A percentile compares a stretch with the other conserved stretches of the same genome.
phyloP scores from a whole-genome alignment of 2,888 invertebrate genomes.

The Amphipyra tragopoginis region DNA sequence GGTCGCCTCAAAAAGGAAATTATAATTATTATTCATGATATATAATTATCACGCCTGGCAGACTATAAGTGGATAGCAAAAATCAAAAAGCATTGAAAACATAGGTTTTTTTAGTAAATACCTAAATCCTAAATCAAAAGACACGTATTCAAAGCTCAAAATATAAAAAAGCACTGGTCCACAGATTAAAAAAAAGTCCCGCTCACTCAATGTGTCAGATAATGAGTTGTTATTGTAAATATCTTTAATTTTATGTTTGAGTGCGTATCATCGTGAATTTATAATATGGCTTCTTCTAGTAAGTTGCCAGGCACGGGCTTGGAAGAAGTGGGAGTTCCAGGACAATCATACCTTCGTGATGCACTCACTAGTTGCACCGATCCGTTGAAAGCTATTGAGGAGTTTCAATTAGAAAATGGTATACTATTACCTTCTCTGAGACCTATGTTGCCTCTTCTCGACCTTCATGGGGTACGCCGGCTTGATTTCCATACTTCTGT shows the following conservation, averaged over 20 bases:
- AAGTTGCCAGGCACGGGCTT: constrained; percentile 91
- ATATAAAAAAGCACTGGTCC: too few species aligned
- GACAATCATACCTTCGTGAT: constrained; percentile 95
- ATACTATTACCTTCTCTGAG: constrained; percentile 97
- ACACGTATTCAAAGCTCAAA: too few species aligned
- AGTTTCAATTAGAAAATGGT: constrained; percentile 98
- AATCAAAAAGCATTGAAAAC: too few species aligned
- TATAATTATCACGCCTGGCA: too few species aligned
- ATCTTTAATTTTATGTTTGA: constrained; percentile 12
- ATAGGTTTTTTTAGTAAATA: too few species aligned
- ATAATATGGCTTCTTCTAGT: constrained; percentile 82
- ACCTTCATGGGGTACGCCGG: constrained; percentile 97
- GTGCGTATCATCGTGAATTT: constrained; percentile 15
- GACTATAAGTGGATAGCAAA: too few species aligned
- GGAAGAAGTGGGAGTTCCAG: constrained; percentile 96
- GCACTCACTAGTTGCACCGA: constrained; percentile 98
- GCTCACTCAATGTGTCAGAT: too few species aligned
- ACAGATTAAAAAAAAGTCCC: too few species aligned
- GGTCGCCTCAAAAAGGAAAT: too few species aligned
- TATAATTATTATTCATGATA: too few species aligned
- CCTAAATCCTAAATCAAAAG: too few species aligned
- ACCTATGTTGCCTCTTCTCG: constrained; percentile 98
- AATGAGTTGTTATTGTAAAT: constrained; percentile 2
- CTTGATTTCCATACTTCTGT: constrained; percentile 98
- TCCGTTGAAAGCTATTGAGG: constrained; percentile 99